These are phyloP conservation scores for Pseudomyrmex gracilis DNA, from an alignment of 1,140 invertebrate genomes.

Conservation along the genomic window DNA sequence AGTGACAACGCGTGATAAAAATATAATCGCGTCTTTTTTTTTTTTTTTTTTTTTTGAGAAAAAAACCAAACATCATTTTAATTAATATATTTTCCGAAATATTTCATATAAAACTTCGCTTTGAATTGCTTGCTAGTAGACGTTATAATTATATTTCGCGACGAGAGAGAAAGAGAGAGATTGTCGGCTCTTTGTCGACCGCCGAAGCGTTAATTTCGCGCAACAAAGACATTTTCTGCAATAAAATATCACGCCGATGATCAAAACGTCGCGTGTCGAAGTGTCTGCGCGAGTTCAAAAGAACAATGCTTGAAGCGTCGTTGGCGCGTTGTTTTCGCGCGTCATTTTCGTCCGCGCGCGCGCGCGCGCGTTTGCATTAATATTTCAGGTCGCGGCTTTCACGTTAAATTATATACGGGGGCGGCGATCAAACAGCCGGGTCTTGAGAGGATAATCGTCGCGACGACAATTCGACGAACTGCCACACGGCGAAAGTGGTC, in stretches of 20 bases:
- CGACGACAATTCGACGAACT: slow-evolving; percentile 48
- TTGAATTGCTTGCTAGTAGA: not conserved
- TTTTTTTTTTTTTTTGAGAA: too few species aligned
- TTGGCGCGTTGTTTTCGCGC: slow-evolving; percentile 20
- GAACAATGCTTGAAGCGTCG: not conserved
- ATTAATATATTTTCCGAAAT: not conserved
- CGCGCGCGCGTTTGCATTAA: slow-evolving; percentile 35
- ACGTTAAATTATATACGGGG: slow-evolving; percentile 49
- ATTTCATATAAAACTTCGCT: slow-evolving; percentile 4
- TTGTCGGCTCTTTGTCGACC: slow-evolving; percentile 1
- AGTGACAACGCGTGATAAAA: not conserved
- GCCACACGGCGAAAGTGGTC: slow-evolving; percentile 2
- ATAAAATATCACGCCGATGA: slow-evolving; percentile 24
- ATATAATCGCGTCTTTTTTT: not conserved
- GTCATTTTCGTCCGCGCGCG: too few species aligned
- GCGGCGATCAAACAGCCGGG: slow-evolving; percentile 59
- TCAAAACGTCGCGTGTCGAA: slow-evolving; percentile 14
- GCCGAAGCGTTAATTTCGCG: slow-evolving; percentile 42
- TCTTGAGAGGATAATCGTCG: slow-evolving; percentile 37
- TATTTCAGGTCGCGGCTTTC: slow-evolving; percentile 61
- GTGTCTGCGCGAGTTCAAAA: not conserved
- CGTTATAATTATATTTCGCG: slow-evolving; percentile 28
- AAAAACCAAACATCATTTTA: too few species aligned
- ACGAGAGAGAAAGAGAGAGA: not conserved
- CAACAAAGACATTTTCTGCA: not conserved